Conservation (phyloP, 1,140 invertebrate genomes). For the Drosophila aff. region DNA sequence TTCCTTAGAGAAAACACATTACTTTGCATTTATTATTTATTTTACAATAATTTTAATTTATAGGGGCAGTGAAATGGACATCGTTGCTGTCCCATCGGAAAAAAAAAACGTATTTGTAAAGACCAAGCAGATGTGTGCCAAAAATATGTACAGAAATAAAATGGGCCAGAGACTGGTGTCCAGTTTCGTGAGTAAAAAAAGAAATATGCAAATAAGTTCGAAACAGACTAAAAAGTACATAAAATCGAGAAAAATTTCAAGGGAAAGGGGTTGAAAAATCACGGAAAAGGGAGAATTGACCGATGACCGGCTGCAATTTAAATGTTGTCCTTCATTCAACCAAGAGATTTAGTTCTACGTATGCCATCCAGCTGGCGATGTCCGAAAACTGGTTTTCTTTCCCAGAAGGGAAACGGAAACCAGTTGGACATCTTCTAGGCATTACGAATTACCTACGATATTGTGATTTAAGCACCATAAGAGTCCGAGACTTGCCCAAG, state of each 20-base stretch:
- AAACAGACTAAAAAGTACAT: slow-evolving; percentile 25
- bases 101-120: slow-evolving; percentile 2
- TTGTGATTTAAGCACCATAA: slow-evolving; percentile 1
- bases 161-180: slow-evolving; percentile 19
- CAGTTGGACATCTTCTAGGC: slow-evolving; percentile 45
- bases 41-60: background rate
- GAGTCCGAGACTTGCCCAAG: background rate
- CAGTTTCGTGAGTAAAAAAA: slow-evolving; percentile 49
- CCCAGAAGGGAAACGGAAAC: slow-evolving; percentile 64
- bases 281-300: slow-evolving; percentile 32
- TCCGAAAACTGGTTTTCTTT: slow-evolving; percentile 62
- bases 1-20: too few relatives aligned
- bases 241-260: slow-evolving; percentile 43
- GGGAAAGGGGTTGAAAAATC: slow-evolving; percentile 56
- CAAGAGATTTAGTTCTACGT: slow-evolving; percentile 10
- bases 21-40: too few relatives aligned
- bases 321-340: background rate
- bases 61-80: too few relatives aligned
- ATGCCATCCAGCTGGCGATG: slow-evolving; percentile 23
- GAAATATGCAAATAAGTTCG: slow-evolving; percentile 55
- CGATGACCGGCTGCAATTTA: slow-evolving; percentile 52
- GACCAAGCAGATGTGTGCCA: slow-evolving; percentile 42
- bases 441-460: slow-evolving; percentile 8
- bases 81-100: background rate
- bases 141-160: background rate